Percentiles rank a stretch among this genome's conserved stretches.
These are phyloP conservation scores for Thalpophila matura DNA, from an alignment of 2,888 invertebrate genomes.

Conservation along the genomic window DNA sequence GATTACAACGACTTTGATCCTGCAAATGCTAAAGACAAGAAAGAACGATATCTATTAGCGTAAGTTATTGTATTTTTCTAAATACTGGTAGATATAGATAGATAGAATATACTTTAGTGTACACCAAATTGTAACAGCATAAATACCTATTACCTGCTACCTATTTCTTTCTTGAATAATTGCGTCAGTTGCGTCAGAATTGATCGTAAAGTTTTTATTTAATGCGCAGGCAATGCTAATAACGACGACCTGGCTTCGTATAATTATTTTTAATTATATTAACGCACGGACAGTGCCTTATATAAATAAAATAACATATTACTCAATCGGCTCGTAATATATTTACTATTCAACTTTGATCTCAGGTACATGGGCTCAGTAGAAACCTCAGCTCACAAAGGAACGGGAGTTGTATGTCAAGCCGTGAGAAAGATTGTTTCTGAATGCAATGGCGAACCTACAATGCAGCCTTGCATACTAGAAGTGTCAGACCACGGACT, in stretches of 20 bases:
- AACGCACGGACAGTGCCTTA: no score
- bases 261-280: no score
- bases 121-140: no score
- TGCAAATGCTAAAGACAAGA: conserved; percentile 94
- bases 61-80: conserved; percentile 60
- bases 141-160: no score
- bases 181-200: no score
- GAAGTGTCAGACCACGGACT: conserved; percentile 99
- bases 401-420: conserved; percentile 98
- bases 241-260: no score
- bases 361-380: conserved; percentile 97
- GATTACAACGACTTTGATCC: conserved; percentile 99
- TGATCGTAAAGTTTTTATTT: no score
- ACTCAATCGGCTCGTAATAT: no score
- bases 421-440: conserved; percentile 97
- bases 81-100: neutral
- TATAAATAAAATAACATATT: no score
- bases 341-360: conserved; percentile 12
- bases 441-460: conserved; percentile 92
- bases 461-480: conserved; percentile 95
- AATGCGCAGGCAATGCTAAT: no score
- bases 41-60: conserved; percentile 97
- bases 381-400: conserved; percentile 98
- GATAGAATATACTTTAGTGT: no score
- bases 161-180: no score